Evolutionary conservation across 2,888 invertebrate species (phyloP), one percentile per base, ranked within the genome.

Genomic region (Caenorhabditis auriculariae): DNA sequence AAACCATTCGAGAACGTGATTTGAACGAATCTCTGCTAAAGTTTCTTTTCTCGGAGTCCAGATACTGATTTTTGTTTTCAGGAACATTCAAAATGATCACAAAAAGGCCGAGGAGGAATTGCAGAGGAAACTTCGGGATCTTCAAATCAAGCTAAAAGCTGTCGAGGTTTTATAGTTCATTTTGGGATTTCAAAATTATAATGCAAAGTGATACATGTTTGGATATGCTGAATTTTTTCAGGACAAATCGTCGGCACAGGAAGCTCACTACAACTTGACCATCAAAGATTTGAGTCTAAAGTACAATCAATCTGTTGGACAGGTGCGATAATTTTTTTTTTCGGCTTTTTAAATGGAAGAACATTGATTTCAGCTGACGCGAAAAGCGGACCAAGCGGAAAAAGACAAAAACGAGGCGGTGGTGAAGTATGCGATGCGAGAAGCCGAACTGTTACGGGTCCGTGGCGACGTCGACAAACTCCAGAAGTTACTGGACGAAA

Each of bases 401-500:
- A 64, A 54, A 21, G 77, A 76, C 28, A 76, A 75, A 51, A 73
- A 77, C 42, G 74, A 68, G 24, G 72, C 77, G 4, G 77, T 77
- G 27, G 67, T 77, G 44, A 75, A 75, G 54, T 77, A 75, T 41
- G 77, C 77, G n/a, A 69, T 64, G 62, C 35, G 74, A 39, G 77
- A 77, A 47, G 68, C 67, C 0, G 77, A 77, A 60, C 54, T 77
- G 35, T 69, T 77, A 69, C 58, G 58, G 29, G 21, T 75, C 32
- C 41, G 58, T 17, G 66, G 68, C 2, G 69, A 70, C 27, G 57
- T 68, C 2, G 38, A 32, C n/a, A 59, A 53, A 24, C 61, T 57
- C 23, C 64, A 60, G 3, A 35, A 44, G 5, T 38, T 54, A 35
- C 39, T 72, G 52, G 58, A 61, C 39, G 41, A 15, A 21, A 37